Evolutionary conservation across 2,113 vertebrate species (phyloP), one percentile per base, ranked within the genome.

Genomic region (Merops nubicus): DNA sequence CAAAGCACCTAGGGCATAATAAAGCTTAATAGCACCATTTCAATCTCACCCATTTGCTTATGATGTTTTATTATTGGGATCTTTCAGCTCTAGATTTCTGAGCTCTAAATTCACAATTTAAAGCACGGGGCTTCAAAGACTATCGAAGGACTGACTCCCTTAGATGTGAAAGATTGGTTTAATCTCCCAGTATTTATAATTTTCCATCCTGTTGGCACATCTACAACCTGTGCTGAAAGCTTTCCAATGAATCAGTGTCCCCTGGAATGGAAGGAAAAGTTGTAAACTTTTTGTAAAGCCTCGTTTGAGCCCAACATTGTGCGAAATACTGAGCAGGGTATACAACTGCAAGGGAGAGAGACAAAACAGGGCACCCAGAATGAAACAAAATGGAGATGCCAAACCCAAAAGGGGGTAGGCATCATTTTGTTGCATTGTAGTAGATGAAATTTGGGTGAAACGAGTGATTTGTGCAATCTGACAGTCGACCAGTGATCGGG

Each of bases 1-100:
- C 91, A 84, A 80, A 97, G 70, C 53, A 34, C 62, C 57, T 6
- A 40, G 60, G 87, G 93, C 36, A 22, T 15, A 48, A 68, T 93
- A 45, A 96, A 96, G 22, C 89, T 85, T 92, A 91, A 92, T 60
- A 38, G 47, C 48, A n/a, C 40, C 59, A 7, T 92, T 97, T 93
- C 79, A 64, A 19, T 93, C 57, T 90, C 89, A 86, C 65, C 84
- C 90, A 8, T 91, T 87, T 93, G 87, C 84, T 90, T 69, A 67
- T 15, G 48, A 12, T 59, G 56, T 34, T 94, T 95, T 93, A 89
- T 94, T 88, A 8, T 75, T 56, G 54, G 70, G 45, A 82, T 96
- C 45, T 77, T 84, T 77, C 54, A 70, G 54, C 91, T 76, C 15
- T 31, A 15, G 53, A 67, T 74, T 90, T 97, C 68, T 67, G 87